Evolutionary conservation across 2,888 invertebrate species (phyloP).

Genomic region (Cephus pygmeus): DNA sequence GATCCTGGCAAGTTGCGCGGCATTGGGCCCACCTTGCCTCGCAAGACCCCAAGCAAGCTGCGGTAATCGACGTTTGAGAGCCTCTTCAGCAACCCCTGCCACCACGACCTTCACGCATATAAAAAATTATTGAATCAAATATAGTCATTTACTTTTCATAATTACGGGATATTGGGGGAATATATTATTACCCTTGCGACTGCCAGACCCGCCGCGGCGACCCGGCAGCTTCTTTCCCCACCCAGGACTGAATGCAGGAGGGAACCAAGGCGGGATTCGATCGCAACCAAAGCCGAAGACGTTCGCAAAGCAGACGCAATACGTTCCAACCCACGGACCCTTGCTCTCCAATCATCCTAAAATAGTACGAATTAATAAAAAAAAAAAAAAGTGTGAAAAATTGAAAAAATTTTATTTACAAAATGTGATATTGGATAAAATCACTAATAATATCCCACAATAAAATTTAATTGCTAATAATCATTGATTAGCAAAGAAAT

Average conservation of each 20-base stretch:
- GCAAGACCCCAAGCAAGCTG: constrained; percentile 65
- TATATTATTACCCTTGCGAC: constrained; percentile 56
- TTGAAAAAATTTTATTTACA: not conserved
- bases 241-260: constrained; percentile 74
- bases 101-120: constrained; percentile 45
- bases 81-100: constrained; percentile 56
- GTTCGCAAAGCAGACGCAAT: constrained; percentile 70
- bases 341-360: constrained; percentile 71
- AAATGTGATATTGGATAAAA: not conserved
- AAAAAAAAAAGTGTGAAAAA: not conserved
- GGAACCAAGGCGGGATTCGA: constrained; percentile 73
- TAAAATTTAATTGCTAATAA: too few relatives aligned
- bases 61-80: constrained; percentile 61
- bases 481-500: not conserved
- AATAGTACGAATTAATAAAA: constrained; percentile 21
- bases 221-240: constrained; percentile 72
- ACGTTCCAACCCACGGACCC: constrained; percentile 71
- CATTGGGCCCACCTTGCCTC: constrained; percentile 67
- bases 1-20: constrained; percentile 61
- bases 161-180: not conserved
- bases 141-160: not conserved
- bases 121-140: not conserved
- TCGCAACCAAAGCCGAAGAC: constrained; percentile 67
- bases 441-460: not conserved
- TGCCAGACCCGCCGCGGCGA: constrained; percentile 65